These are phyloP conservation scores for Andrena bucephala DNA, from an alignment of 2,888 invertebrate genomes.

Conservation along the genomic window DNA sequence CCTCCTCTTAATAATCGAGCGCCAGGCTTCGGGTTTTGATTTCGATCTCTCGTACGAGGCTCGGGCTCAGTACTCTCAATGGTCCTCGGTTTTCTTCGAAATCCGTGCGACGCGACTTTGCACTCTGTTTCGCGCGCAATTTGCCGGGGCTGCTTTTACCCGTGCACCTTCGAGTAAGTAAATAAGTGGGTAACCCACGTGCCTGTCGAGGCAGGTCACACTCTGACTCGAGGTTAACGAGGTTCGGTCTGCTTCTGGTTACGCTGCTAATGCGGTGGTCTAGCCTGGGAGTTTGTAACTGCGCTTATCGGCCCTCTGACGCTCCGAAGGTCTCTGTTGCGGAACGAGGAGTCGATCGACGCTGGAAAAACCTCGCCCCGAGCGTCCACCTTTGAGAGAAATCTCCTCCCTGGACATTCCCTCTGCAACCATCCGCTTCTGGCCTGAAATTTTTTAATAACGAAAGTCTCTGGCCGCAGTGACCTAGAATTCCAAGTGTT, in stretches of 20 bases:
- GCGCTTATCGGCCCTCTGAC: conserved; percentile 51
- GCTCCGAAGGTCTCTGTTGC: conserved; percentile 14
- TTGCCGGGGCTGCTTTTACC: conserved; percentile 57
- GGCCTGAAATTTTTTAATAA: too few species aligned
- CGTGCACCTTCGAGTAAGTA: conserved; percentile 53
- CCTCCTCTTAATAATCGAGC: background rate
- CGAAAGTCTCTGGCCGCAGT: too few species aligned
- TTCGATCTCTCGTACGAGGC: background rate
- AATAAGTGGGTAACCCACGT: conserved; percentile 66
- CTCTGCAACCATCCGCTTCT: too few species aligned
- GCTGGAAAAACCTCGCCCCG: conserved; percentile 13
- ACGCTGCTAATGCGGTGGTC: conserved; percentile 54
- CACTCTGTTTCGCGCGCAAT: conserved; percentile 45
- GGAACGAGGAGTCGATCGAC: conserved; percentile 7
- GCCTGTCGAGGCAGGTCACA: conserved; percentile 55
- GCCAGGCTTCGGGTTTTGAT: background rate
- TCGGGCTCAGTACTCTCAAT: background rate
- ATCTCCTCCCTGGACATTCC: conserved; percentile 2
- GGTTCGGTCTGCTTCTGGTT: conserved; percentile 63
- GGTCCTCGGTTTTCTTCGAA: background rate
- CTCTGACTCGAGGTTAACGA: conserved; percentile 66
- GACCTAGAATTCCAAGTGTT: too few species aligned
- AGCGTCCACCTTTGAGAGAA: conserved; percentile 2
- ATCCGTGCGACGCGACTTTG: conserved; percentile 27
- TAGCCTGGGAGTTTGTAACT: conserved; percentile 51